Evolutionary conservation across 2,888 invertebrate genomes (phyloP), one percentile per base, ranked within the genome.

Genomic region (Lepidonotus clava): DNA sequence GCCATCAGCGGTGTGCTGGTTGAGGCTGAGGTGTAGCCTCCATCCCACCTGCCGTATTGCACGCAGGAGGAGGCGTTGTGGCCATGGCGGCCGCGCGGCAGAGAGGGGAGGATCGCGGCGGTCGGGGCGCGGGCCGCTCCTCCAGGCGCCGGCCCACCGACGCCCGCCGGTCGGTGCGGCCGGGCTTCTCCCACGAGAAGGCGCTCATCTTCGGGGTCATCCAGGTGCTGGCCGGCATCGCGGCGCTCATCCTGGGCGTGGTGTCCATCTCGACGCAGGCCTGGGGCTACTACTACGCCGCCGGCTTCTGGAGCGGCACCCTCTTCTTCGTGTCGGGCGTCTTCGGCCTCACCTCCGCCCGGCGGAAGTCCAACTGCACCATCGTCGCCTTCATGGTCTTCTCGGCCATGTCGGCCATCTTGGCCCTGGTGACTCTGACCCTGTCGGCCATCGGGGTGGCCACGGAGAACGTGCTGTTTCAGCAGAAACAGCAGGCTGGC

Each of bases 281-380:
- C 56, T 92, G 92, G 92, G 93, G 93, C 38, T 90, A 92, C 86
- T 91, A 92, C 86, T 89, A 91, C 24, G 91, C 90, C 21, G 90
- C 92, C n/a, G 93, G 93, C 5, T 90, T 92, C 86, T 93, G 93
- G 93, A 90, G 91, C 32, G 92, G 93, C 4, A 88, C 89, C 0
- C 66, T 87, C 34, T 87, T 87, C 87, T 51, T 87, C 34, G 40
- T 83, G 5, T 46, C 87, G 11, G 87, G 87, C 0, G 61, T 87
- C n/a, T 80, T 86, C 28, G 87, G 87, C 0, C 36, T 87, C 14
- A 83, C 80, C 4, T 46, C 86, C 8, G 51, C 67, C 1, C 77
- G 71, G 32, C 38, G 86, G 5, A 87, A 87, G 61, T 76, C 38
- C 36, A 87, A 87, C 67, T 66, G 77, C n/a, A 66, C 83, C 18